Conservation (phyloP, 1,140 invertebrate genomes). For the Brachionus koreanus region DNA sequence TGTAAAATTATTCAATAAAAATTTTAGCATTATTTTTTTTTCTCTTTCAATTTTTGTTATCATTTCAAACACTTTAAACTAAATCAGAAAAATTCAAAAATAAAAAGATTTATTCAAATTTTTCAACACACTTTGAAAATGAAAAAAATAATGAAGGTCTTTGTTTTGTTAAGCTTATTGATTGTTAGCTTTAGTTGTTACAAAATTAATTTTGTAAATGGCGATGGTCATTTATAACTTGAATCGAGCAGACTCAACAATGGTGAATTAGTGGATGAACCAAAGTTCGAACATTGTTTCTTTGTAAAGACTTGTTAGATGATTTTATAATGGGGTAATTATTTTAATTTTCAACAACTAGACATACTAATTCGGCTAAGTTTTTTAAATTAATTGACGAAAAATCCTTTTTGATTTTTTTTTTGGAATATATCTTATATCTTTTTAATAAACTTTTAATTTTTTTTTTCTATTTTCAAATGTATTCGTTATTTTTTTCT, state of each 20-base stretch:
- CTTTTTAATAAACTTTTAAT: no score
- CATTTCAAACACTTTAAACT: not conserved
- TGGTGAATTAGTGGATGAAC: not conserved
- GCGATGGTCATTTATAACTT: not conserved
- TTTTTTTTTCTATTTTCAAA: no score
- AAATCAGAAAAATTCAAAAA: not conserved
- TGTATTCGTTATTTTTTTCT: no score
- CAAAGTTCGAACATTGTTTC: not conserved
- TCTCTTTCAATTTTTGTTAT: not conserved
- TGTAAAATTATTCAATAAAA: not conserved
- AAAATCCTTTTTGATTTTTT: no score
- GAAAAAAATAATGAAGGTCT: not conserved
- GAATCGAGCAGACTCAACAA: not conserved
- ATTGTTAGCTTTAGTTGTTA: not conserved
- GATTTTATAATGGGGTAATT: no score
- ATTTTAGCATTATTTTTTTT: not conserved
- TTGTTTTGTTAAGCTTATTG: not conserved
- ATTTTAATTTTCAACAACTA: no score
- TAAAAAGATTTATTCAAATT: not conserved
- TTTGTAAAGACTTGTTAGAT: no score
- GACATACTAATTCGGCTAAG: no score
- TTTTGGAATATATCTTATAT: no score
- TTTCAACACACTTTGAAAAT: no score
- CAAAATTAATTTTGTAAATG: conserved; percentile 14
- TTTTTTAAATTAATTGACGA: no score